Conservation (phyloP, 1,140 invertebrate genomes). For the Vanessa tameamea region DNA sequence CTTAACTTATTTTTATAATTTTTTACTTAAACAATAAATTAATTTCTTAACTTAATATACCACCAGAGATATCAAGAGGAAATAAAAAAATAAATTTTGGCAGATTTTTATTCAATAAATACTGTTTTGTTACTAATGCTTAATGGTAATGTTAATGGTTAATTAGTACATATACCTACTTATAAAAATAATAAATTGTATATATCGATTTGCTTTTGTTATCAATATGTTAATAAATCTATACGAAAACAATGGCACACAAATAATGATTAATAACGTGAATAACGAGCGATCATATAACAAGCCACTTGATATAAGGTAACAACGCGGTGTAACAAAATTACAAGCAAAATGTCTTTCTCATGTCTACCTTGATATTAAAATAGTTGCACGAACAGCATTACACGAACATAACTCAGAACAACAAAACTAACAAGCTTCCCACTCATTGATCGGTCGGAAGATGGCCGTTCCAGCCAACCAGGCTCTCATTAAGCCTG, state of each 20-base stretch:
- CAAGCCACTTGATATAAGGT: conserved; percentile 2
- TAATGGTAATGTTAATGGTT: too few relatives aligned
- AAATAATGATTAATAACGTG: neutral
- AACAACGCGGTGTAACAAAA: conserved; percentile 27
- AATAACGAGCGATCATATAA: conserved; percentile 16
- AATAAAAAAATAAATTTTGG: too few relatives aligned
- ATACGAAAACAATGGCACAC: neutral
- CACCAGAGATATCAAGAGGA: too few relatives aligned
- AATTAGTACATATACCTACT: too few relatives aligned
- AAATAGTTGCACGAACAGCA: conserved; percentile 39
- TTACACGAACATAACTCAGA: conserved; percentile 40
- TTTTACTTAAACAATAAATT: neutral
- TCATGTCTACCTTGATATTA: conserved; percentile 34
- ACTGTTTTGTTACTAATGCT: too few relatives aligned
- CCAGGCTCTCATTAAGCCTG: conserved; percentile 64
- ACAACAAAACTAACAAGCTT: conserved; percentile 45
- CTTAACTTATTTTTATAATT: neutral
- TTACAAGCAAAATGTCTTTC: conserved; percentile 34
- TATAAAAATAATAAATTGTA: too few relatives aligned
- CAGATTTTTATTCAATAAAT: too few relatives aligned
- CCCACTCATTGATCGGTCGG: conserved; percentile 47
- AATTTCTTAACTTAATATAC: neutral
- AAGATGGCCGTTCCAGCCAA: conserved; percentile 51
- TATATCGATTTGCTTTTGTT: neutral
- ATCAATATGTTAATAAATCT: neutral